phyloP scores from a whole-genome alignment of 2,113 vertebrate genomes.

The Heterotis niloticus region DNA sequence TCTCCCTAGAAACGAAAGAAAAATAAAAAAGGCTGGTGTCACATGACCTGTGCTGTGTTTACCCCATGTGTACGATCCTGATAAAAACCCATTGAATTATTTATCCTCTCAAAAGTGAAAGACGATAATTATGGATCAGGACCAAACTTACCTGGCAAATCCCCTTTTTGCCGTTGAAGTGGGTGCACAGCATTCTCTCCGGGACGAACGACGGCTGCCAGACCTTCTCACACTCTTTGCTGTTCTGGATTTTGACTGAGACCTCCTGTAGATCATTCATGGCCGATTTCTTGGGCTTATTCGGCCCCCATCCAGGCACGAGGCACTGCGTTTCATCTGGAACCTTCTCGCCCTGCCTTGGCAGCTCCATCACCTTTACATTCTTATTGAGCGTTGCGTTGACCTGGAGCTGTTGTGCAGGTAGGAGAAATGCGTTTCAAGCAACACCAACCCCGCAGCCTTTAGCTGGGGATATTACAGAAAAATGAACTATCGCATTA shows the following conservation, averaged over 20 bases:
- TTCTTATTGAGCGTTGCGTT: conserved; percentile 10
- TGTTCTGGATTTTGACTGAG: not conserved
- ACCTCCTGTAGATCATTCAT: not conserved
- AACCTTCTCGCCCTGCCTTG: not conserved
- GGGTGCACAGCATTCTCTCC: conserved; percentile 15
- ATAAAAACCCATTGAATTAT: not conserved
- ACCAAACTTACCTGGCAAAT: conserved; percentile 14
- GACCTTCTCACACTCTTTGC: not conserved
- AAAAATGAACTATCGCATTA: no score
- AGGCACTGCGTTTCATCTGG: conserved; percentile 6
- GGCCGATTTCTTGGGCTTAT: not conserved
- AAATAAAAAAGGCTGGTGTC: not conserved
- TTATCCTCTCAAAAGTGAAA: not conserved
- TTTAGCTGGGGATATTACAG: no score
- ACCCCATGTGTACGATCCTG: not conserved
- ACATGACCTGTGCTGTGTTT: not conserved
- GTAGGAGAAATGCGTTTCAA: not conserved
- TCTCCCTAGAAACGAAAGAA: conserved; percentile 15
- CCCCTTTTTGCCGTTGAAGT: not conserved
- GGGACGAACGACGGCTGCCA: not conserved
- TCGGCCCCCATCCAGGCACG: conserved; percentile 22
- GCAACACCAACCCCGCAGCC: not conserved
- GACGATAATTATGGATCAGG: not conserved
- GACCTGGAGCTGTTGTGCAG: not conserved
- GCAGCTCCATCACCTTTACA: conserved; percentile 5